phyloP scores from a whole-genome alignment of 2,888 invertebrate species.

The Heliconius hortense region DNA sequence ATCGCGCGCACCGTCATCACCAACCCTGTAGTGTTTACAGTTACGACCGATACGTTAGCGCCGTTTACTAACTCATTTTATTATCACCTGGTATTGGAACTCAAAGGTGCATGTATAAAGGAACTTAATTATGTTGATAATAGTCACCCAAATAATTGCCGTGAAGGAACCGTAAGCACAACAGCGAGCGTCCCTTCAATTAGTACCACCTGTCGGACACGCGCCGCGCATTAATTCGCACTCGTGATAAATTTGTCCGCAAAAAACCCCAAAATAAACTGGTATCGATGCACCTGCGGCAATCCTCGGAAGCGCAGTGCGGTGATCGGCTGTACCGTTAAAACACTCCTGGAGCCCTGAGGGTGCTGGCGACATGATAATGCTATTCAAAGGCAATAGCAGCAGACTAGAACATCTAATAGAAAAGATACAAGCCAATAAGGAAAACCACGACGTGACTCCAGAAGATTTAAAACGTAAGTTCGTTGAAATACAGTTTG shows the following conservation, averaged over 20 bases:
- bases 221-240: constrained; percentile 75
- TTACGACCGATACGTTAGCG: constrained; percentile 32
- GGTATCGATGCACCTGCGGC: constrained; percentile 78
- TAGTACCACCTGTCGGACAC: constrained; percentile 76
- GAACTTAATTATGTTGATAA: constrained; percentile 64
- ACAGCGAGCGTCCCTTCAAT: constrained; percentile 70
- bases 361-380: constrained; percentile 74
- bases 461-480: constrained; percentile 80
- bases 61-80: constrained; percentile 47
- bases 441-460: constrained; percentile 85
- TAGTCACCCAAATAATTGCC: constrained; percentile 74
- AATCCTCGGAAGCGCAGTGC: constrained; percentile 48
- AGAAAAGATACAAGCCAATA: constrained; percentile 93
- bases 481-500: constrained; percentile 36
- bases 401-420: constrained; percentile 91
- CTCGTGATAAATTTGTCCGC: constrained; percentile 67
- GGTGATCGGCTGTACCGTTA: constrained; percentile 33
- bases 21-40: constrained; percentile 26
- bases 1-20: constrained; percentile 57
- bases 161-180: constrained; percentile 70
- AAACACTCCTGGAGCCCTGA: constrained; percentile 15
- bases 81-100: constrained; percentile 45
- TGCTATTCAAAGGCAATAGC: constrained; percentile 94
- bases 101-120: constrained; percentile 63
- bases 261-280: constrained; percentile 76